Evolutionary conservation across 92 coral and sea anemone species (phyloP), one percentile per base, ranked within the genome.

Genomic region (Bergia puertoricense): DNA sequence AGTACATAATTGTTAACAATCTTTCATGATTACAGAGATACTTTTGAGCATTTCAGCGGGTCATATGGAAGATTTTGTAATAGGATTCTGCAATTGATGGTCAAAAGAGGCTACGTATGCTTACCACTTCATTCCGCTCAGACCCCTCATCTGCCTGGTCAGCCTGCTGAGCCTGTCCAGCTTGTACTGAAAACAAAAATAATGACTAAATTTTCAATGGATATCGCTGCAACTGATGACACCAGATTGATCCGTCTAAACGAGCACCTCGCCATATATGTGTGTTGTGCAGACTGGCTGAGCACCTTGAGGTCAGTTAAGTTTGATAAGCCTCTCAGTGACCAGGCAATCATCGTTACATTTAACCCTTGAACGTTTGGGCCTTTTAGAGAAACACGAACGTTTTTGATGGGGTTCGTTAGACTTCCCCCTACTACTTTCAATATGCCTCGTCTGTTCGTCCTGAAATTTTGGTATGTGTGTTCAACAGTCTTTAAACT

Each of bases 101-200:
- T 23, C 8, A n/a, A 71, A 10, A 10, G 44, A 74, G 44, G 16
- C 77, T 10, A 41, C 77, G 14, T 74, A 37, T 81, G 54, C 77
- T 43, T 42, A 83, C 86, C 86, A 66, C 78, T 67, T 83, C 86
- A 30, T 72, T 50, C 46, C 86, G 74, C 57, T 83, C 86, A 7
- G 38, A 20, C 1, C 54, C 86, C 16, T 67, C 42, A 23, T 67
- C 66, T 5, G 5, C 86, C 65, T 43, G 77, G 0, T 83, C 86
- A 6, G 38, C 76, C 40, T 82, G 75, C 11, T 66, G 76, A 43
- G 86, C 86, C 69, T 68, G 86, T 67, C 86, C 86, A 42, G 62
- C 59, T 83, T 83, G 86, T 15, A 11, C 86, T 83, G 39, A 18
- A 83, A 83, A 8, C 54, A 82, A 30, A 67, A 2, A 36, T 22